Conservation (phyloP, 2,888 invertebrate species). For the Lepidochitona cinerea region DNA sequence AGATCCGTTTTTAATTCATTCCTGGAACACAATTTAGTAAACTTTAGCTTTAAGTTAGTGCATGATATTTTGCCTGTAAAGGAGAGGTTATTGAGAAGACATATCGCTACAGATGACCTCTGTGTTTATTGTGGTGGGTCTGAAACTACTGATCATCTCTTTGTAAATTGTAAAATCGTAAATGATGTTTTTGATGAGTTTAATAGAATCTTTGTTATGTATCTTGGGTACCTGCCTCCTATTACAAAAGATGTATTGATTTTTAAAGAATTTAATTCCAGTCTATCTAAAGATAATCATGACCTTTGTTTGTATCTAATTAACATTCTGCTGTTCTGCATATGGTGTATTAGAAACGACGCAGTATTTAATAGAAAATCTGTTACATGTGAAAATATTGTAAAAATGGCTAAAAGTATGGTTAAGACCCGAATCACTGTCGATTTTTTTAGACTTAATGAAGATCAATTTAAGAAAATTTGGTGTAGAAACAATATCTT, state of each 20-base stretch:
- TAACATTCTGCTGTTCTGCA: background rate
- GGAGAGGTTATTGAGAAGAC: too few species aligned
- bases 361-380: background rate
- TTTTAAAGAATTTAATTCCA: too few species aligned
- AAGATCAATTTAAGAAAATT: background rate
- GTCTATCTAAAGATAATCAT: background rate
- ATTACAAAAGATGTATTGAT: background rate
- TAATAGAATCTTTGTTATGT: background rate
- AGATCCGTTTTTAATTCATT: too few species aligned
- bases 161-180: background rate
- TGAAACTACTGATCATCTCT: background rate
- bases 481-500: too few species aligned
- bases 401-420: background rate
- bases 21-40: too few species aligned
- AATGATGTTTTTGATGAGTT: background rate
- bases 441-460: background rate
- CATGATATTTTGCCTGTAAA: too few species aligned
- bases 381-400: background rate
- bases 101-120: too few species aligned
- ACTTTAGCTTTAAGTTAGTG: too few species aligned
- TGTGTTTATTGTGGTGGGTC: too few species aligned
- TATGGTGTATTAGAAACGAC: background rate
- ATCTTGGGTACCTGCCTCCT: background rate
- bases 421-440: background rate
- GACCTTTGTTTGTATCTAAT: background rate